These are phyloP conservation scores for Oncorhynchus mykiss DNA, from an alignment of 2,113 vertebrate genomes.

Conservation along the genomic window DNA sequence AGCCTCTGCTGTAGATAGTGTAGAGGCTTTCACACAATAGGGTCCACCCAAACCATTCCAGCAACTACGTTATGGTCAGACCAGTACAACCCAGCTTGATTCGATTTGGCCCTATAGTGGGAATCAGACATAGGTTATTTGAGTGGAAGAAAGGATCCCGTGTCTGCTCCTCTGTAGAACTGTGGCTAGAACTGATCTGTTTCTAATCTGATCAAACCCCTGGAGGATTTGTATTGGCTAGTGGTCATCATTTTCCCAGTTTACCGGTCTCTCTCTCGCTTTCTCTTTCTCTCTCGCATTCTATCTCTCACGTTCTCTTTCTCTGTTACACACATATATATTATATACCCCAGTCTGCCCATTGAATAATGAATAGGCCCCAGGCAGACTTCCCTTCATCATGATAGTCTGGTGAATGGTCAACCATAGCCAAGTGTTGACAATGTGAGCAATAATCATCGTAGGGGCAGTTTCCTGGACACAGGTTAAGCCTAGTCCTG, in stretches of 20 bases:
- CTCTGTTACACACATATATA: no score
- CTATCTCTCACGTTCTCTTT: neutral
- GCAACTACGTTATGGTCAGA: no score
- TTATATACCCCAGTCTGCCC: no score
- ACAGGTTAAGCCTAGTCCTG: neutral
- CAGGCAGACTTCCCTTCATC: no score
- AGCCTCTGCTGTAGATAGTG: neutral
- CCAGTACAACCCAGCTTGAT: no score
- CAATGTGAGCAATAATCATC: no score
- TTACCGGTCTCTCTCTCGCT: neutral
- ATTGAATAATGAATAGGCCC: no score
- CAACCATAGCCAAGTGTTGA: no score
- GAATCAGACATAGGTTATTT: neutral
- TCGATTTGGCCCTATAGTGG: no score
- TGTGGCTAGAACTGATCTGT: neutral
- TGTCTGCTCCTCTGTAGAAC: neutral
- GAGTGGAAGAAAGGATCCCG: neutral
- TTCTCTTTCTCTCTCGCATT: neutral
- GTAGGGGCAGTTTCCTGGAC: neutral
- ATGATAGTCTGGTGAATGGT: no score
- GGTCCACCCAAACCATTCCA: no score
- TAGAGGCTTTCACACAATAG: neutral
- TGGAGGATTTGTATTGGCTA: neutral
- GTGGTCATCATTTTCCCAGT: neutral
- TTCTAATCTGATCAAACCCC: neutral